A percentile compares a stretch with the other conserved stretches of the same genome.
phyloP scores from a whole-genome alignment of 2,888 invertebrate genomes.

The Poecilobothrus nobilitatus region DNA sequence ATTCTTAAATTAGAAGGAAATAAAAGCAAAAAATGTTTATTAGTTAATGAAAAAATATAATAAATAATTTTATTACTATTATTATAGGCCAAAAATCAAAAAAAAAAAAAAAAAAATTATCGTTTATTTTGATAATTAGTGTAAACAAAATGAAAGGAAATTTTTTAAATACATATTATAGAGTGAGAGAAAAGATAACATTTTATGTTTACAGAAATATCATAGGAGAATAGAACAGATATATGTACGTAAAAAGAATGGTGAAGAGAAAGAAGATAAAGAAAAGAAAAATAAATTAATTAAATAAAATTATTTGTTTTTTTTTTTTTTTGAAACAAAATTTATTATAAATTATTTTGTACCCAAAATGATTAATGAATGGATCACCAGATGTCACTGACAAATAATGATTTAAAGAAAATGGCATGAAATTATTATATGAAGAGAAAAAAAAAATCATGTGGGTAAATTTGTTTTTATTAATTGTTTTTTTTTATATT shows the following conservation, averaged over 20 bases:
- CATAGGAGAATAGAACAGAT: too few species aligned
- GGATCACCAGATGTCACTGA: background rate
- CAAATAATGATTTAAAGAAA: too few species aligned
- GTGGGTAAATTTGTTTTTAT: background rate
- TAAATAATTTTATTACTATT: conserved; percentile 2
- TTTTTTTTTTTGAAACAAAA: too few species aligned
- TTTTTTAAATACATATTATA: too few species aligned
- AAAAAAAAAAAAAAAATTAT: background rate
- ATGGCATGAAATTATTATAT: too few species aligned
- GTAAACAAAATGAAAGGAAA: background rate
- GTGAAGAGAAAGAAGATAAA: background rate
- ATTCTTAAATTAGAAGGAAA: too few species aligned
- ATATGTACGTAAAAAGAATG: background rate
- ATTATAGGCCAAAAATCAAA: background rate
- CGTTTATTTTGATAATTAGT: background rate
- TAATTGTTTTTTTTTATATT: background rate
- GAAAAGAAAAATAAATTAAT: background rate
- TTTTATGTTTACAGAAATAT: too few species aligned
- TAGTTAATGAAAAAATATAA: background rate
- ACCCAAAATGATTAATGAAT: background rate
- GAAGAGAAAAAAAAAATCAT: background rate
- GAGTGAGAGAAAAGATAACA: too few species aligned
- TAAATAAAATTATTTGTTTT: background rate
- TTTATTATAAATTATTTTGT: too few species aligned
- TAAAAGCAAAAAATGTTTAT: background rate